Base-by-base conservation (phyloP, 2,888 invertebrate genomes). In the Phaedon cochleariae region DNA sequence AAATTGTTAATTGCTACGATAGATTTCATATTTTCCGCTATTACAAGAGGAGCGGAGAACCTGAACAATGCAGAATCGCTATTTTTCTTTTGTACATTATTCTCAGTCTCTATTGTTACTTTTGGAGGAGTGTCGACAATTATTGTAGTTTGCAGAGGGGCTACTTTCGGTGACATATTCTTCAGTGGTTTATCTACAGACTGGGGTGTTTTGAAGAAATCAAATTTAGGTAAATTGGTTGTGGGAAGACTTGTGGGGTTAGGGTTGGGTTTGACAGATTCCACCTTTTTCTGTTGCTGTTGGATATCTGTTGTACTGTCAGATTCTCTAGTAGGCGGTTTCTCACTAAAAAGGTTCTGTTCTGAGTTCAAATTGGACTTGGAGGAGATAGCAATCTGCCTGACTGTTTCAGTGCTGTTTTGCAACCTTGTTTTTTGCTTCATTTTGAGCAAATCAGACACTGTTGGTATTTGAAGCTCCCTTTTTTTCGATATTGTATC, bases 381-480 rank as follows among this genome's bases (percentile, higher is more conserved):
- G 46, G 86, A 86, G 1, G 85, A 85, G 1, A 85, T 86, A 15
- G 89, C 87, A 53, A 90, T 86, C 77, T 88, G 88, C 34, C 90
- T 84, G 10, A 89, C 90, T 7, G 86, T 85, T 64, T 86, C 86
- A 0, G 90, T 90, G 5, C 88, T 85, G 73, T 86, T 87, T 73
- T 89, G 89, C 57, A 90, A 79, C 51, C 86, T 81, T 21, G 87
- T 83, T 81, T 86, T 83, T 81, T 86, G 85, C 77, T 88, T 89
- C 75, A 90, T 82, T 68, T 86, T 86, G 41, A 90, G 77, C 64
- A 90, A 82, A 73, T 90, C 89, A 2, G 90, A 86, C 75, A 90
- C 87, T 2, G 88, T 87, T 5, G 90, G 90, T 53, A 90, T 87
- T 68, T 87, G 85, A 12, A 90, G 80, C 73, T 88, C 88, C n/a